Conservation (phyloP, 2,888 invertebrate species). For the Xylota segnis region DNA sequence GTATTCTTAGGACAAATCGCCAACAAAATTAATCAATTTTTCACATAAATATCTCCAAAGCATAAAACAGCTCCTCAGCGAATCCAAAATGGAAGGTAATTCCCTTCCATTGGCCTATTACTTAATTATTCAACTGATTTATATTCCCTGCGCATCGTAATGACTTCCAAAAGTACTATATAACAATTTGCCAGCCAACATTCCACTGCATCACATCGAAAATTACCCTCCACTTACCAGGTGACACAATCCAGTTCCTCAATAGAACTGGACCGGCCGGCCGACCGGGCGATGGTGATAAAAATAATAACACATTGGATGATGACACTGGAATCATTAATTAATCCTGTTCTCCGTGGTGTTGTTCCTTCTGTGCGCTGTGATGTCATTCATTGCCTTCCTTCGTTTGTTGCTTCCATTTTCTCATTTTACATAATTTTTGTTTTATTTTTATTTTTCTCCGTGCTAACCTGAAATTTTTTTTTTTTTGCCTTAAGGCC, state of each 20-base stretch:
- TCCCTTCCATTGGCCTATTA: not conserved
- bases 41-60: no score
- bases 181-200: slow-evolving; percentile 56
- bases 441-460: slow-evolving; percentile 9
- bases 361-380: slow-evolving; percentile 58
- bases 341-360: slow-evolving; percentile 69
- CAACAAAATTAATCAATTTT: no score
- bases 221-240: slow-evolving; percentile 68
- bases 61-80: no score
- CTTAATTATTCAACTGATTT: slow-evolving; percentile 26
- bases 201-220: slow-evolving; percentile 48
- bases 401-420: not conserved
- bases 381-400: slow-evolving; percentile 65
- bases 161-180: slow-evolving; percentile 50
- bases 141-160: slow-evolving; percentile 30
- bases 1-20: no score
- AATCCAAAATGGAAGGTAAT: not conserved
- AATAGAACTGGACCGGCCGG: slow-evolving; percentile 60
- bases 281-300: slow-evolving; percentile 55
- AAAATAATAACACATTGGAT: slow-evolving; percentile 76
- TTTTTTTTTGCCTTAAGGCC: slow-evolving; percentile 29
- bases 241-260: slow-evolving; percentile 73
- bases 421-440: slow-evolving; percentile 48
- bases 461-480: slow-evolving; percentile 32
- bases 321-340: slow-evolving; percentile 75